Conservation (phyloP, 2,113 vertebrate genomes). For the Ictalurus punctatus region DNA sequence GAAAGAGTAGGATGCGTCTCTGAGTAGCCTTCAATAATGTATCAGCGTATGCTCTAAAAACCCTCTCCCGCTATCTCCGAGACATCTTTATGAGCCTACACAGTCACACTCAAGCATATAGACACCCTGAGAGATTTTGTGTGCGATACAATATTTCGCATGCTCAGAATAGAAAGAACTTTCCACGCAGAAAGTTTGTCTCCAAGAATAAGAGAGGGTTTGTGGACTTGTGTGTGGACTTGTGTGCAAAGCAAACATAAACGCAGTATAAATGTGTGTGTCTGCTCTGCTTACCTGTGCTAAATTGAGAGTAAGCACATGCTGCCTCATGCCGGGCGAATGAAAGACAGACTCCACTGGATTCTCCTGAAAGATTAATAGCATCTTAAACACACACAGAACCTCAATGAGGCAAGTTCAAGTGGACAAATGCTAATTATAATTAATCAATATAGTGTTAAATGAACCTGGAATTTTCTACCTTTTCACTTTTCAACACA, state of each 20-base stretch:
- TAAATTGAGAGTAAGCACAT: slow-evolving; percentile 31
- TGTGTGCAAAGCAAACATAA: slow-evolving; percentile 21
- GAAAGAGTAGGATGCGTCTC: slow-evolving; percentile 48
- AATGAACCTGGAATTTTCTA: background rate
- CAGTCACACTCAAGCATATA: slow-evolving; percentile 14
- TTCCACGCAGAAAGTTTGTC: background rate
- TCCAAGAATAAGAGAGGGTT: background rate
- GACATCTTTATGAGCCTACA: slow-evolving; percentile 2
- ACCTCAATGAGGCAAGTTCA: background rate
- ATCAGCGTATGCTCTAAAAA: slow-evolving; percentile 50
- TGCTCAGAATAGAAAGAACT: background rate
- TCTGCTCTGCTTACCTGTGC: slow-evolving; percentile 37
- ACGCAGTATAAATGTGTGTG: slow-evolving; percentile 9
- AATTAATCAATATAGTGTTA: background rate
- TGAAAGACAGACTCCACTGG: slow-evolving; percentile 53
- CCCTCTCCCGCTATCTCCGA: background rate
- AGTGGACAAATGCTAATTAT: background rate
- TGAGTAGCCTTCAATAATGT: slow-evolving; percentile 57
- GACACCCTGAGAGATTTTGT: slow-evolving; percentile 38
- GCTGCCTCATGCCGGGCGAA: slow-evolving; percentile 48
- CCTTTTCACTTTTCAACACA: background rate
- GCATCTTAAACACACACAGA: slow-evolving; percentile 40
- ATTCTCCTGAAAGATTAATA: slow-evolving; percentile 56
- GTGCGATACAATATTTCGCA: slow-evolving; percentile 36
- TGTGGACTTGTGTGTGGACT: background rate